A percentile compares a stretch with the other conserved stretches of the same genome.
Evolutionary conservation across 2,888 invertebrate species (phyloP).

Genomic region (Patella depressa): DNA sequence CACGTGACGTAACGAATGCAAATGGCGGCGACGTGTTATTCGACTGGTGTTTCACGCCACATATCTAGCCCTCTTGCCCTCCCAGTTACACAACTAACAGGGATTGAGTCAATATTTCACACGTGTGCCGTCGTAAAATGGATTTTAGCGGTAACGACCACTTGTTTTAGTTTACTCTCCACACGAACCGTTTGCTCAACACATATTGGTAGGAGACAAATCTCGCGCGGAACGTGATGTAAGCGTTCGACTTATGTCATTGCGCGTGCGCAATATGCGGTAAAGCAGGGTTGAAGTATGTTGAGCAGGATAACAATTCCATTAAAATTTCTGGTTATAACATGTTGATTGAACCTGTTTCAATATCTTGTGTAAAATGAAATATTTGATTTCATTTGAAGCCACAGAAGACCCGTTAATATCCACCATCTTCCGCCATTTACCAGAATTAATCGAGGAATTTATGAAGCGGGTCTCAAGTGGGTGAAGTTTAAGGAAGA

Average conservation of each 20-base stretch:
- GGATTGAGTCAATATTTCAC: not conserved
- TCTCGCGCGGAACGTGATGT: slow-evolving; percentile 10
- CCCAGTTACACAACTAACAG: slow-evolving; percentile 6
- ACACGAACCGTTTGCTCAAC: not conserved
- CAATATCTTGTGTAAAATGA: not conserved
- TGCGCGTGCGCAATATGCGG: not conserved
- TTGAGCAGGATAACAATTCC: not conserved
- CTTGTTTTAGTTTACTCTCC: not conserved
- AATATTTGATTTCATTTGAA: not conserved
- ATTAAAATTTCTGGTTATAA: not conserved
- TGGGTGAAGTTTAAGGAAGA: not conserved
- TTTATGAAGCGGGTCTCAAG: slow-evolving; percentile 2
- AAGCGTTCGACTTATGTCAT: slow-evolving; percentile 11
- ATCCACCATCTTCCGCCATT: too few species aligned
- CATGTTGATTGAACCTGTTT: slow-evolving; percentile 10
- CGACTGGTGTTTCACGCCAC: slow-evolving; percentile 2
- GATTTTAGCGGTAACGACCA: not conserved
- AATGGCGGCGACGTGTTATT: not conserved
- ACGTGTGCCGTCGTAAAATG: not conserved
- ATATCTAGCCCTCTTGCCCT: not conserved
- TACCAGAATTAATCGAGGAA: not conserved
- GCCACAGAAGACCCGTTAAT: not conserved
- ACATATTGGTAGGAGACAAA: slow-evolving; percentile 2
- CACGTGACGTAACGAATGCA: slow-evolving; percentile 5
- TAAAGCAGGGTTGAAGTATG: slow-evolving; percentile 1